phyloP scores from a whole-genome alignment of 64 coral and sea anemone genomes.

The Pachyseris speciosa region DNA sequence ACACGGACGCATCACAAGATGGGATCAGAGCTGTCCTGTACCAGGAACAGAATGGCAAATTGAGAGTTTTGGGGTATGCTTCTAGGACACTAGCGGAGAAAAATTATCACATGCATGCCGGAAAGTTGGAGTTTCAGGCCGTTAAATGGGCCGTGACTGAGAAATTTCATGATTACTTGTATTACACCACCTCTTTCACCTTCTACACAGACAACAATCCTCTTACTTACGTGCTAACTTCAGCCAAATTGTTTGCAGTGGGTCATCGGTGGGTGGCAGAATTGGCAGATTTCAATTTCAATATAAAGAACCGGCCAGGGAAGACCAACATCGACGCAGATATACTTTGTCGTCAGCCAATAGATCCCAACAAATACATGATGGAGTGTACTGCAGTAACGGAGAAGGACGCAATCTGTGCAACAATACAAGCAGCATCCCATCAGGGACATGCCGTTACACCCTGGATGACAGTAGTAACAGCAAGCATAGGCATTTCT shows the following conservation, averaged over 20 bases:
- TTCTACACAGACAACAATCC: conserved; percentile 56
- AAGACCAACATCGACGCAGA: conserved; percentile 37
- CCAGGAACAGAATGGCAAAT: conserved; percentile 1
- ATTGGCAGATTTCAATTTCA: conserved; percentile 41
- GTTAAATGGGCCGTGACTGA: conserved; percentile 37
- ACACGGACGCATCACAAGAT: neutral
- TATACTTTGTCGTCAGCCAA: neutral
- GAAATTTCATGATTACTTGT: conserved; percentile 37
- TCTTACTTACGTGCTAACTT: conserved; percentile 18
- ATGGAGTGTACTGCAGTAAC: neutral
- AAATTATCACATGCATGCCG: conserved; percentile 5
- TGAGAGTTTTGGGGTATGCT: conserved; percentile 24
- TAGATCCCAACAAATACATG: conserved; percentile 1
- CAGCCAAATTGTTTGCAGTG: conserved; percentile 33
- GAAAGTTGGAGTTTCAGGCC: conserved; percentile 27
- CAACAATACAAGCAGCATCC: conserved; percentile 29
- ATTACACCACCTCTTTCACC: conserved; percentile 24
- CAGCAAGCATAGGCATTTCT: neutral
- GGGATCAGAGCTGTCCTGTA: neutral
- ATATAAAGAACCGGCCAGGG: conserved; percentile 25
- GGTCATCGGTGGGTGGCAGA: conserved; percentile 51
- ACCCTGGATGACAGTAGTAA: neutral
- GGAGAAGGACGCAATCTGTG: conserved; percentile 11
- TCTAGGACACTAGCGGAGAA: conserved; percentile 38
- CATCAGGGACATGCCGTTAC: neutral